Evolutionary conservation across 2,888 invertebrate species (phyloP).

Genomic region (Chaetogeoica ovagalla): DNA sequence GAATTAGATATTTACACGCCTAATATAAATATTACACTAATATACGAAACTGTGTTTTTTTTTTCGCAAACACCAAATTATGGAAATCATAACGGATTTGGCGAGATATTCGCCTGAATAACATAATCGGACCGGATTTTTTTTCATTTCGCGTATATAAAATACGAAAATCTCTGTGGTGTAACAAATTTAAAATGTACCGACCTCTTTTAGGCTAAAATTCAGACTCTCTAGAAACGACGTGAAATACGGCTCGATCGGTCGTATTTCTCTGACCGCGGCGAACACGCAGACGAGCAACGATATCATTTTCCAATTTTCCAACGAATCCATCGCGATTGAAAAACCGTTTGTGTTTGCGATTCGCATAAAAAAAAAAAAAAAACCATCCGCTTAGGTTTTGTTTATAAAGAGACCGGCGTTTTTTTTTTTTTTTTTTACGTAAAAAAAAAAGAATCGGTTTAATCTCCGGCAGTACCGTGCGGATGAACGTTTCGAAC

Average conservation of each 20-base stretch:
- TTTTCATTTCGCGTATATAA: too few species aligned
- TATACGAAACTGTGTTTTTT: too few species aligned
- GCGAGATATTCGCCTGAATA: too few species aligned
- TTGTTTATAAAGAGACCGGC: too few species aligned
- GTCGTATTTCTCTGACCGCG: constrained; percentile 81
- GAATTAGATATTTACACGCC: background rate
- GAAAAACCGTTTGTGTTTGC: background rate
- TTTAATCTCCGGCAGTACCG: background rate
- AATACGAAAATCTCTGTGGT: too few species aligned
- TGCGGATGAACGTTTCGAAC: background rate
- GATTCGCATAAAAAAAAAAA: background rate
- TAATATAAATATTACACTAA: too few species aligned
- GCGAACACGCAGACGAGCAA: constrained; percentile 77
- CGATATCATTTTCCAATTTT: constrained; percentile 57
- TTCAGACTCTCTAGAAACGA: constrained; percentile 66
- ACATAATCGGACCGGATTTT: too few species aligned
- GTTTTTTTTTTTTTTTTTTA: too few species aligned
- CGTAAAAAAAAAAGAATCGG: too few species aligned
- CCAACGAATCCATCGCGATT: constrained; percentile 22
- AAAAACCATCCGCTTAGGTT: background rate
- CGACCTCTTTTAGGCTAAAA: constrained; percentile 42
- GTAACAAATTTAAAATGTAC: constrained; percentile 22
- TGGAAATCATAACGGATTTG: too few species aligned
- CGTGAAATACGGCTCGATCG: constrained; percentile 82
- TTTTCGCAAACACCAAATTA: too few species aligned